Base-by-base conservation (phyloP, 2,797 vertebrate species). In the Sebastes minor region DNA sequence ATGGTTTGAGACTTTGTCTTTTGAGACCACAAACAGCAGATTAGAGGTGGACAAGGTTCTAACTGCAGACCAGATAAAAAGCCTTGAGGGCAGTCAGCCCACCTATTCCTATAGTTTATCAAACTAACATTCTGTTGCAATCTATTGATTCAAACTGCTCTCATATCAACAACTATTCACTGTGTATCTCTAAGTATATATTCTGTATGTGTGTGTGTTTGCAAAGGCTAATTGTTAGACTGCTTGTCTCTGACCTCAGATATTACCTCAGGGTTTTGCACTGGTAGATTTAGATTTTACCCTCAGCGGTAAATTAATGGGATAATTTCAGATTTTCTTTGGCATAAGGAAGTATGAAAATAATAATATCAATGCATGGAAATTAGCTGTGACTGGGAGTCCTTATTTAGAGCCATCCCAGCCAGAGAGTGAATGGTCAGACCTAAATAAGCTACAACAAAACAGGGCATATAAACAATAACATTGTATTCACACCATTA, bases 81-180 rank as follows among this genome's bases (percentile, higher is more conserved):
- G 13, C 46, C 64, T 60, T 10, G 10, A 35, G 23, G 16, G 13
- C 52, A 67, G 16, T 55, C 32, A 61, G 22, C 18, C 33, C 32
- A 27, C 1, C 25, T 55, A 42, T 74, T 73, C n/a, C 18, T 16
- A 6, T 5, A 28, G 5, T 28, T 2, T 68, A 59, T 84, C 59
- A 74, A 42, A 64, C 23, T n/a, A 68, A 8, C 35, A 33, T 64
- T 57, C 20, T 53, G 22, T 76, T 84, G 27, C 30, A 71, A 30
- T 76, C 68, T 78, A 33, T 59, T 89, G 77, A 85, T 78, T 73
- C 62, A 66, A 56, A 61, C 55, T 76, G 27, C 78, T 86, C 8
- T 59, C 28, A 25, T 55, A 64, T 64, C 55, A 74, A 38, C 23
- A 66, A 22, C 7, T 75, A 2, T 76, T 71, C 62, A 57, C 32